These are phyloP conservation scores for Astur gentilis DNA, from an alignment of 2,113 vertebrate species.

Conservation along the genomic window DNA sequence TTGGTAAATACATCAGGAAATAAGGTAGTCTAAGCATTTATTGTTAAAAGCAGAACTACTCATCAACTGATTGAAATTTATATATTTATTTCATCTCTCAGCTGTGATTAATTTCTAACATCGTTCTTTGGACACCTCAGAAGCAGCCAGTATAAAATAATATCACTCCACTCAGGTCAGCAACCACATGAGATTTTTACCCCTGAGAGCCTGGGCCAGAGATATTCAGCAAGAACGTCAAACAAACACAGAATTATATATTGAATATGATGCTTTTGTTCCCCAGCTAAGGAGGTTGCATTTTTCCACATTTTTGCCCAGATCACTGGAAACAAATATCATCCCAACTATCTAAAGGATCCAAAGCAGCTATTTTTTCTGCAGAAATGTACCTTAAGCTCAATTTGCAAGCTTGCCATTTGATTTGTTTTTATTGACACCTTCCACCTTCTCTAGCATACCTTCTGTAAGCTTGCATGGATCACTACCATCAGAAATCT, in stretches of 20 bases:
- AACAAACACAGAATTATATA: background rate
- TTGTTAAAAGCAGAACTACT: background rate
- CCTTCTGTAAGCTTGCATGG: background rate
- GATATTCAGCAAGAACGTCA: background rate
- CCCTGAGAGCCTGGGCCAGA: background rate
- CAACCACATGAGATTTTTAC: background rate
- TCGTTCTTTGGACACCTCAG: background rate
- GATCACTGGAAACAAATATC: background rate
- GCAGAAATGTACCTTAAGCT: background rate
- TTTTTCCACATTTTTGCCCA: background rate
- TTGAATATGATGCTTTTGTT: background rate
- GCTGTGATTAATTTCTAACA: background rate
- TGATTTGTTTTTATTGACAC: background rate
- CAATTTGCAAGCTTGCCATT: background rate
- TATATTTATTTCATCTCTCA: background rate
- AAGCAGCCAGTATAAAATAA: background rate
- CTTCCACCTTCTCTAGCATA: background rate
- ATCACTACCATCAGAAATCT: background rate
- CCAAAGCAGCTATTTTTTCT: background rate
- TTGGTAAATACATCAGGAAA: background rate
- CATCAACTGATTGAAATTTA: background rate
- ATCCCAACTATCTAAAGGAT: background rate
- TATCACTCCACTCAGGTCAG: background rate
- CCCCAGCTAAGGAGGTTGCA: background rate
- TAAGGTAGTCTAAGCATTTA: background rate